Conservation (phyloP, 2,113 vertebrate genomes). For the Numenius arquata region DNA sequence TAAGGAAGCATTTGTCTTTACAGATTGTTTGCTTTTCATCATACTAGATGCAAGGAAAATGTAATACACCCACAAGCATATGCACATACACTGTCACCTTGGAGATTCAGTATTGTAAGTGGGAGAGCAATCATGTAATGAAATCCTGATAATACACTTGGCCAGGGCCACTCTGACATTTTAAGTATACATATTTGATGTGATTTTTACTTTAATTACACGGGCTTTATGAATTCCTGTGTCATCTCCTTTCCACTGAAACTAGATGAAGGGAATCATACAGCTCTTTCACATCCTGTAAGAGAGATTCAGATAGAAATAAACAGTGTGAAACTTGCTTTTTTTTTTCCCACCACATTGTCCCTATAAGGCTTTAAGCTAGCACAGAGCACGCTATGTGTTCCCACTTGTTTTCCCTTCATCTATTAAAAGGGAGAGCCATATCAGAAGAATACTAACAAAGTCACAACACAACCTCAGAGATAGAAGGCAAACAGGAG, state of each 20-base stretch:
- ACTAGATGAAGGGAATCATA: not conserved
- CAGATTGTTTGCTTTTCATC: slow-evolving; percentile 36
- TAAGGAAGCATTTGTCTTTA: slow-evolving; percentile 33
- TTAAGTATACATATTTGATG: not conserved
- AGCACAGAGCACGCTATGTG: not conserved
- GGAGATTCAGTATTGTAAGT: not conserved
- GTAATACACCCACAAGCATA: slow-evolving; percentile 42
- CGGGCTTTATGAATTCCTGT: not conserved
- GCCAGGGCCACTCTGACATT: not conserved
- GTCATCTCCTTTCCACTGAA: not conserved
- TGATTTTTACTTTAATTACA: not conserved
- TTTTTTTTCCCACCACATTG: not conserved
- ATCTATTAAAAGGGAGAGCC: not conserved
- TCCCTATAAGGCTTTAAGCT: not conserved
- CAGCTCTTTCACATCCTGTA: not conserved
- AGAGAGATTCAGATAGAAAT: not conserved
- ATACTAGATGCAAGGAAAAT: slow-evolving; percentile 5
- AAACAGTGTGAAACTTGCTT: not conserved
- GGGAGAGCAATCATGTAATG: not conserved
- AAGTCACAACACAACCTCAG: not conserved
- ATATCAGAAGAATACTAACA: not conserved
- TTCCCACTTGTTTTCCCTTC: not conserved
- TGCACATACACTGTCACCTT: slow-evolving; percentile 1
- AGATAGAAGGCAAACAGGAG: not conserved
- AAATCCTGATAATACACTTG: not conserved